Conservation (phyloP, 2,888 invertebrate species). For the Halocaridina rubra region DNA sequence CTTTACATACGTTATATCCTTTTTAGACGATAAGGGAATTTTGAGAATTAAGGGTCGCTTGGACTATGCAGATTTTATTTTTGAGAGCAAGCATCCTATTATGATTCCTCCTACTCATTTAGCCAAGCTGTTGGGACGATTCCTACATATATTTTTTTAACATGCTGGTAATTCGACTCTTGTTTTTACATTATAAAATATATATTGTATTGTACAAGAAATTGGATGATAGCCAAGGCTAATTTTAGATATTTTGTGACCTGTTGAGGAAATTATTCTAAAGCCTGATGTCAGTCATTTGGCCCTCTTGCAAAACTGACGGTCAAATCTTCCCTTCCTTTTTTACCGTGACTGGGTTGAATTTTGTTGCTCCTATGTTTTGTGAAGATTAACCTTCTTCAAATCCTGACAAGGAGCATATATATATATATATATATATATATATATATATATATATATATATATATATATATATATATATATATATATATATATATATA, state of each 20-base stretch:
- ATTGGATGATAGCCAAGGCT: neutral
- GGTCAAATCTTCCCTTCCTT: constrained; percentile 13
- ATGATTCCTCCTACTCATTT: constrained; percentile 17
- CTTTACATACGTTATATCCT: neutral
- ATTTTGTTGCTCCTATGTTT: constrained; percentile 65
- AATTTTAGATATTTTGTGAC: neutral
- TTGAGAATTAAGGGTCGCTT: constrained; percentile 21
- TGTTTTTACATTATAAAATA: neutral
- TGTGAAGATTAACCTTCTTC: constrained; percentile 55
- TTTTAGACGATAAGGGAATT: neutral
- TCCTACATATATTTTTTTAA: neutral
- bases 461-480: no score
- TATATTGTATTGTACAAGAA: neutral
- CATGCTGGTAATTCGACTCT: constrained; percentile 6
- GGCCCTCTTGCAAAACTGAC: constrained; percentile 50
- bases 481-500: no score
- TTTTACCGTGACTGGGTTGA: constrained; percentile 61
- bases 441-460: no score
- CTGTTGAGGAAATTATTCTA: neutral
- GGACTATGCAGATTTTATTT: neutral
- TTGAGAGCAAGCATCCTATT: constrained; percentile 23
- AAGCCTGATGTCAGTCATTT: neutral
- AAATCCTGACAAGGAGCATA: no score
- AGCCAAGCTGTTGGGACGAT: neutral
- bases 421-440: no score